phyloP scores from a whole-genome alignment of 2,797 vertebrate genomes.

The Natrix natrix region DNA sequence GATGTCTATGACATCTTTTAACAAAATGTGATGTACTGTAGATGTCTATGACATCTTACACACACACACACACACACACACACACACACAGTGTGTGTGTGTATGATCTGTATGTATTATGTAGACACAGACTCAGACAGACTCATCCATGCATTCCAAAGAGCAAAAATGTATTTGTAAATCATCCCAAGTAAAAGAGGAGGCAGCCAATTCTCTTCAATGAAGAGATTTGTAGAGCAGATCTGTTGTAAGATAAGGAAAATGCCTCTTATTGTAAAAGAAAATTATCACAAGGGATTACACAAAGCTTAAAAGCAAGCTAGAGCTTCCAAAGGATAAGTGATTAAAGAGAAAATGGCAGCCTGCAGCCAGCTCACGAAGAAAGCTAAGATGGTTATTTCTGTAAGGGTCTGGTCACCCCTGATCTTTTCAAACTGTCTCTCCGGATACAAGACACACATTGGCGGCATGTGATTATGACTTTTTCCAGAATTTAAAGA shows the following conservation, averaged over 20 bases:
- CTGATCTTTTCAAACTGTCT: conserved; percentile 45
- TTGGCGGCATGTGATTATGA: not conserved
- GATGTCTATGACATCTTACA: no score
- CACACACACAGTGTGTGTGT: no score
- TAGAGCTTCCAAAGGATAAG: conserved; percentile 51
- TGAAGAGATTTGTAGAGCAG: conserved; percentile 40
- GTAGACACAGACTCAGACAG: not conserved
- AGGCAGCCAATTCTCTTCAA: conserved; percentile 31
- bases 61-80: no score
- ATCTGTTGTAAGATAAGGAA: conserved; percentile 56
- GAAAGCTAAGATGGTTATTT: conserved; percentile 31
- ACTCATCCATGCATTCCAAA: conserved; percentile 13
- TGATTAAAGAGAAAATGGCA: conserved; percentile 57
- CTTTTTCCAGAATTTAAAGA: not conserved
- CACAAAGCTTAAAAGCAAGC: conserved; percentile 58
- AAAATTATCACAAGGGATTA: conserved; percentile 57
- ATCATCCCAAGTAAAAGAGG: not conserved
- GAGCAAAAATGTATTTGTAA: conserved; percentile 41
- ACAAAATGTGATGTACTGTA: no score
- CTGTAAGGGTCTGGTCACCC: conserved; percentile 12
- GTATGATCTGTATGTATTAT: no score
- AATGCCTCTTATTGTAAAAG: conserved; percentile 54
- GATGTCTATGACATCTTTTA: not conserved
- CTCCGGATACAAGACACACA: not conserved
- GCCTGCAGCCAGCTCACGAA: conserved; percentile 40